Evolutionary conservation across 1,140 invertebrate species (phyloP), one percentile per base, ranked within the genome.

Genomic region (Littorina saxatilis): DNA sequence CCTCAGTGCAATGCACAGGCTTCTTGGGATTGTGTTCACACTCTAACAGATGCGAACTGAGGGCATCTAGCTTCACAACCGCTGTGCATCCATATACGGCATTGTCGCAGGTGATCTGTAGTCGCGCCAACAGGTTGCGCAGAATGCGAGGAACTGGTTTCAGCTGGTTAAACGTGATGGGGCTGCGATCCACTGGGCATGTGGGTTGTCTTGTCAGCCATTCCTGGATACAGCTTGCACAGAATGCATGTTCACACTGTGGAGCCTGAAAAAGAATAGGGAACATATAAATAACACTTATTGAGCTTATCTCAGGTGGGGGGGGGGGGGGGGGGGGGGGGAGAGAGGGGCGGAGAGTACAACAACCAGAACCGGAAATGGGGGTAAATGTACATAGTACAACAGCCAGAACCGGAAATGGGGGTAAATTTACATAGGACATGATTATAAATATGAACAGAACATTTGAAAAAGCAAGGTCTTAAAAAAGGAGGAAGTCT

Each of bases 241-340:
- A 99, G 94, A 99, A 99, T 81, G 97, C 97, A 94, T 99, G 98
- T 92, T 99, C 98, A 93, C 98, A 99, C 86, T 95, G 95, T 55
- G 97, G 97, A 81, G 97, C 97, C 97, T 99, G 92, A 39, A 94
- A 81, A 70, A 80, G 78, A 55, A 74, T 79, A 17, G 1, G 35
- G 29, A 23, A 63, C 29, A 37, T n/a, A 68, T 11, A 68, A 11
- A 32, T 68, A 3, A 35, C 15, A 39, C 63, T 39, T 1, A 23
- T 35, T 68, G 29, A 17, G 9, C 29, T 35, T 37, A 13, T 35
- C 9, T 68, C 27, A 9, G 23, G 9, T 32, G 4, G 5, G 15
- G n/a, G n/a, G n/a, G n/a, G n/a, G n/a, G n/a, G n/a, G n/a, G n/a
- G n/a, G n/a, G n/a, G n/a, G n/a, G n/a, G 15, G 32, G 9, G 37